phyloP scores from a whole-genome alignment of 1,140 invertebrate species.

The Drosophila prosaltans region DNA sequence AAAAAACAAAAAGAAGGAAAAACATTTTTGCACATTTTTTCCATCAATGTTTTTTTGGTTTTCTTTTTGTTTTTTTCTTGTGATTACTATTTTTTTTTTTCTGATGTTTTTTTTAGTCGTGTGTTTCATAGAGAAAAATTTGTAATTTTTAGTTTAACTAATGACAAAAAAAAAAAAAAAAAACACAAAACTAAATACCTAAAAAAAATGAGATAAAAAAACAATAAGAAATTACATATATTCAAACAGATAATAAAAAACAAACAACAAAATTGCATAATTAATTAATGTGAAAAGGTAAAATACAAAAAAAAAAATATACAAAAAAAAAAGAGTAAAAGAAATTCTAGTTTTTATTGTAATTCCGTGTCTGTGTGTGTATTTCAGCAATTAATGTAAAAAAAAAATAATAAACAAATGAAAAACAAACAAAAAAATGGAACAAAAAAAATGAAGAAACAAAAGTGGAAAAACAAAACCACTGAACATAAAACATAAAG shows the following conservation, averaged over 20 bases:
- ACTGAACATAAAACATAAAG: slow-evolving; percentile 75
- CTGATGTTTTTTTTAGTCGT: slow-evolving; percentile 3
- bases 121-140: slow-evolving; percentile 65
- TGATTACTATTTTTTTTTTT: slow-evolving; percentile 4
- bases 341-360: slow-evolving; percentile 79
- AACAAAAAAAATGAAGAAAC: slow-evolving; percentile 54
- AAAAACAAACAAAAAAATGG: slow-evolving; percentile 64
- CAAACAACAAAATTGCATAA: slow-evolving; percentile 18
- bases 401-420: slow-evolving; percentile 37
- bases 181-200: slow-evolving; percentile 33
- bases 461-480: slow-evolving; percentile 33
- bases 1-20: slow-evolving; percentile 23
- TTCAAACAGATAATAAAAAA: slow-evolving; percentile 32
- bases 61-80: not conserved
- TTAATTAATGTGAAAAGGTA: slow-evolving; percentile 50
- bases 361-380: slow-evolving; percentile 81
- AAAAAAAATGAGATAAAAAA: slow-evolving; percentile 21
- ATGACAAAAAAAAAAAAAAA: slow-evolving; percentile 17
- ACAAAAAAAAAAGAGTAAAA: slow-evolving; percentile 43
- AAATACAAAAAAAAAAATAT: slow-evolving; percentile 6
- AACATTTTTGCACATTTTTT: slow-evolving; percentile 34
- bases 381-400: slow-evolving; percentile 80
- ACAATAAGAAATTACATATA: slow-evolving; percentile 63
- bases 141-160: slow-evolving; percentile 72
- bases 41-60: slow-evolving; percentile 1